Evolutionary conservation across 2,888 invertebrate species (phyloP), one percentile per base, ranked within the genome.

Genomic region (Netelia inedita): DNA sequence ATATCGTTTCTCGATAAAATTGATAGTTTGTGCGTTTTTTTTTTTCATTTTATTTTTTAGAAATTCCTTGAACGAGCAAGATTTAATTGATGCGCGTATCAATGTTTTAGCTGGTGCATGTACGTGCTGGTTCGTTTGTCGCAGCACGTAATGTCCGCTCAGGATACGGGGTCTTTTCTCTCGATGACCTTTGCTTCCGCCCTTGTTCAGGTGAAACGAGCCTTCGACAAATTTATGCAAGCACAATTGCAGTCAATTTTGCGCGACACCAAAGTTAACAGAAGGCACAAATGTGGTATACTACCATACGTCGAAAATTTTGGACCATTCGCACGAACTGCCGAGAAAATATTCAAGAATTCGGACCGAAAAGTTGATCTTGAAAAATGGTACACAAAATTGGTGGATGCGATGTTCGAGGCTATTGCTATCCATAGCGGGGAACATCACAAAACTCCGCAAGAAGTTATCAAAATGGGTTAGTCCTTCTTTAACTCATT

Each of bases 191-290:
- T 98, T 91, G 98, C 97, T 10, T 97, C 97, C 16, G 96, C 97
- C 69, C 94, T 98, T 72, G 97, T 98, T 23, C 97, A 98, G 93
- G 97, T 98, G 43, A 98, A 98, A 94, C 94, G 98, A 35, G 97
- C 97, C 91, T 98, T 99, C 91, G 99, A 99, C 94, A 96, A 97
- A 89, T 97, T 98, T 89, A 98, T 99, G 96, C 96, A 96, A 88
- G 96, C 96, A 76, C 97, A 98, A 90, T 95, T 98, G 66, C 96
- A 96, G 88, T 96, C 97, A 0, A 97, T 98, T 88, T 95, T 93
- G 23, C 90, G 96, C 87, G 98, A 98, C 84, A 96, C 96, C 82
- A 96, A 96, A 93, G 95, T 97, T 65, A 96, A 96, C 65, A 95
- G 96, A 87, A 96, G 96, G 92, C 95, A 97, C 53, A 98, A 98